Conservation (phyloP, 2,113 vertebrate genomes). For the Sinocyclocheilus rhinocerous region DNA sequence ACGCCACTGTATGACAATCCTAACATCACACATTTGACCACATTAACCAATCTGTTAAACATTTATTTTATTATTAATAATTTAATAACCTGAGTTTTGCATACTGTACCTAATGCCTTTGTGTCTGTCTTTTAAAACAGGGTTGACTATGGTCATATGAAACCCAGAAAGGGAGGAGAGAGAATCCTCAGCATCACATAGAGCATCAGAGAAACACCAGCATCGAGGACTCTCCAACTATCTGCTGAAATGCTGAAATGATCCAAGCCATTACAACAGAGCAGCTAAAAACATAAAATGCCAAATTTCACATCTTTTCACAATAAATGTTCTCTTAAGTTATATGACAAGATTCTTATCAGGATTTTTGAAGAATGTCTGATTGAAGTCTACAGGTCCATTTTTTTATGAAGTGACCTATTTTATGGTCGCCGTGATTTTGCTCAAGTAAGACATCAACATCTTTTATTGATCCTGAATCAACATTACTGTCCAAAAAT, state of each 20-base stretch:
- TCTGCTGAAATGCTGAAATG: not conserved
- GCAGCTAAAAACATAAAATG: not conserved
- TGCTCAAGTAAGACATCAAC: too few species aligned
- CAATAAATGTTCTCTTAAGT: not conserved
- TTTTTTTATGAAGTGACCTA: too few species aligned
- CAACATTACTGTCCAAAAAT: too few species aligned
- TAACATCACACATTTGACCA: not conserved
- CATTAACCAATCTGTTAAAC: not conserved
- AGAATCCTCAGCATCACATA: slow-evolving; percentile 17
- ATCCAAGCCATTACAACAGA: not conserved
- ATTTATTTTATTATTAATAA: not conserved
- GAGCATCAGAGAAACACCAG: not conserved
- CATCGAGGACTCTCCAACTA: not conserved
- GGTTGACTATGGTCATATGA: slow-evolving; percentile 3
- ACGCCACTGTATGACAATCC: not conserved
- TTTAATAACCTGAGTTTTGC: not conserved
- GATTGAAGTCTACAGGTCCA: too few species aligned
- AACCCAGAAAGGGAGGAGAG: slow-evolving; percentile 2
- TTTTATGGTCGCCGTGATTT: too few species aligned
- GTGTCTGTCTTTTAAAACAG: slow-evolving; percentile 2
- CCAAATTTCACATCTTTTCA: not conserved
- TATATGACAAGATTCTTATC: too few species aligned
- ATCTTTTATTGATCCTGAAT: too few species aligned
- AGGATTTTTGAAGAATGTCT: not conserved
- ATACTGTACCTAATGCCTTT: not conserved